A percentile compares a stretch with the other conserved stretches of the same genome.
phyloP scores from a whole-genome alignment of 1,140 invertebrate genomes.

The Schlechtendalia chinensis region DNA sequence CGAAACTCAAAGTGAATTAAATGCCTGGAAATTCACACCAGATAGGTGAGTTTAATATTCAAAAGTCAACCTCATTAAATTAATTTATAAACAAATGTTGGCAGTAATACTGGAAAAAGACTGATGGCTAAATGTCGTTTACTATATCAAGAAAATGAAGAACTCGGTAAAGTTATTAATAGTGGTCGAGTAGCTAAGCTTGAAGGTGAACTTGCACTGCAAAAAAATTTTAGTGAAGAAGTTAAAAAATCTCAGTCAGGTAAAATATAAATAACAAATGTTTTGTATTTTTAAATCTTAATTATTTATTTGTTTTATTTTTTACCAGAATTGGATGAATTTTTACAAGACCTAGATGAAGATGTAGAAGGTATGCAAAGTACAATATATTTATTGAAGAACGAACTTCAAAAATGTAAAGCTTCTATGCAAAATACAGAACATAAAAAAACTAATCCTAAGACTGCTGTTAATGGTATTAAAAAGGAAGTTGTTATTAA shows the following conservation, averaged over 20 bases:
- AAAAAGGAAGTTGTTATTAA: not conserved
- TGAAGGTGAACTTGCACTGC: conserved; percentile 90
- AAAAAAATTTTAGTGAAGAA: conserved; percentile 94
- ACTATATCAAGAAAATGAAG: conserved; percentile 97
- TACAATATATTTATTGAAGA: conserved; percentile 90
- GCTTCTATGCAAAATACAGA: conserved; percentile 57
- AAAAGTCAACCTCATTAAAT: not conserved
- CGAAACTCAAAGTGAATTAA: conserved; percentile 96
- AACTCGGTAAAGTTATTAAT: conserved; percentile 91
- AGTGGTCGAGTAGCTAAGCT: conserved; percentile 92
- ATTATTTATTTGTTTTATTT: not conserved
- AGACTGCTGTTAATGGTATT: conserved; percentile 11
- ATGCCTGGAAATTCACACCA: conserved; percentile 98
- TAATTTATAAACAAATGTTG: not conserved
- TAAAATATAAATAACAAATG: conserved; percentile 56
- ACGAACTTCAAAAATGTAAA: conserved; percentile 78
- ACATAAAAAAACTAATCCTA: conserved; percentile 17
- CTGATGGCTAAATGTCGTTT: conserved; percentile 96
- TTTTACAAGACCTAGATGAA: conserved; percentile 92
- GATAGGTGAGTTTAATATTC: conserved; percentile 69
- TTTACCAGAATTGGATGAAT: conserved; percentile 82
- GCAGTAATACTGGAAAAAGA: conserved; percentile 89
- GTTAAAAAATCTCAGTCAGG: conserved; percentile 95
- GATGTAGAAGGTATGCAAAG: conserved; percentile 98
- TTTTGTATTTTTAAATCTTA: not conserved